A percentile compares a stretch with the other conserved stretches of the same genome.
Evolutionary conservation across 30 jellyfish, hydroid and myxozoan genomes (phyloP).

Genomic region (Pelagia noctiluca): DNA sequence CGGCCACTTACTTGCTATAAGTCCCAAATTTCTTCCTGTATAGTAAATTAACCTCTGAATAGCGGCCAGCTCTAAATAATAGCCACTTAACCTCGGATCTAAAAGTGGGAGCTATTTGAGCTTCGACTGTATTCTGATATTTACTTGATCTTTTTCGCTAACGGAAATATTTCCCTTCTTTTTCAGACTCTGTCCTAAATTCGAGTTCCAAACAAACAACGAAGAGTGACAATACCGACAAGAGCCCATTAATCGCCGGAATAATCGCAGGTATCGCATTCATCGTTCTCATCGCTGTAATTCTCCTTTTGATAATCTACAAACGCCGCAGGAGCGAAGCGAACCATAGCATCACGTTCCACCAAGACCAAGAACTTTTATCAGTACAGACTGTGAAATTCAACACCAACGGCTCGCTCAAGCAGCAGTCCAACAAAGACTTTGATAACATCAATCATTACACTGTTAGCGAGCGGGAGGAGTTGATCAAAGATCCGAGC

Average conservation of each 20-base stretch:
- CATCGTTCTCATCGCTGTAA: conserved; percentile 30
- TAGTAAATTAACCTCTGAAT: no score
- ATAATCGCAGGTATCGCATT: conserved; percentile 59
- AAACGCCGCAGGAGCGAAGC: conserved; percentile 48
- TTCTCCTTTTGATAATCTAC: conserved; percentile 41
- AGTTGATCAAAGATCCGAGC: conserved; percentile 64
- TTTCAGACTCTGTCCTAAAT: conserved; percentile 29
- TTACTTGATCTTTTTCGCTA: no score
- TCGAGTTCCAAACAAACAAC: neutral
- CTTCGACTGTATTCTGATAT: no score
- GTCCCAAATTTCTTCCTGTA: no score
- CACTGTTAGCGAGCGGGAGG: conserved; percentile 70
- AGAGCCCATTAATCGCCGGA: conserved; percentile 53
- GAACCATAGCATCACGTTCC: conserved; percentile 56
- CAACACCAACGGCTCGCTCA: conserved; percentile 45
- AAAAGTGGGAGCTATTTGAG: no score
- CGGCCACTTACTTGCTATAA: no score
- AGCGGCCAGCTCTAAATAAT: no score
- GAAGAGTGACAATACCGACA: neutral
- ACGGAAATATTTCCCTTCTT: neutral
- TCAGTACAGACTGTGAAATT: conserved; percentile 41
- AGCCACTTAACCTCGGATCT: no score
- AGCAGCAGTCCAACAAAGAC: conserved; percentile 48
- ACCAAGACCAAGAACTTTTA: conserved; percentile 42
- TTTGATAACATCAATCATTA: conserved; percentile 74